phyloP scores from a whole-genome alignment of 2,797 vertebrate genomes.

The Malurus splendens region DNA sequence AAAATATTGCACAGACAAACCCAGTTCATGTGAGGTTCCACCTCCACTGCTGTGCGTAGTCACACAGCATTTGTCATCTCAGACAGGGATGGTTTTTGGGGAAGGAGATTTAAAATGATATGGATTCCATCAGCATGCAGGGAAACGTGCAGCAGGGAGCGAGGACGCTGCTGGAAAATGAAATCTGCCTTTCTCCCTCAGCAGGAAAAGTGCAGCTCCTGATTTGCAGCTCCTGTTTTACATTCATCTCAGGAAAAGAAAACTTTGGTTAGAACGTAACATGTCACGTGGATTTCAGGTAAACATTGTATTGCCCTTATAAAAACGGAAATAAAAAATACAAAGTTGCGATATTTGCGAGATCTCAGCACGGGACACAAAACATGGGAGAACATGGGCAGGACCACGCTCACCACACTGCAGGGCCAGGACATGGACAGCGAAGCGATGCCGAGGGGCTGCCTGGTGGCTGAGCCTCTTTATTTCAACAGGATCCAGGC shows the following conservation, averaged over 20 bases:
- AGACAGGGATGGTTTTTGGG: neutral
- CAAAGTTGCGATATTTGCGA: neutral
- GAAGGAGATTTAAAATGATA: neutral
- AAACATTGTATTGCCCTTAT: neutral
- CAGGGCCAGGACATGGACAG: neutral
- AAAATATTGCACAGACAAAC: conserved; percentile 39
- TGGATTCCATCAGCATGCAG: neutral
- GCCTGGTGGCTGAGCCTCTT: neutral
- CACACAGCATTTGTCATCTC: neutral
- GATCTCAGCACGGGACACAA: neutral
- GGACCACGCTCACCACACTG: neutral
- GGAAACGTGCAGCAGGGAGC: neutral
- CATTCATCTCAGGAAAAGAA: neutral
- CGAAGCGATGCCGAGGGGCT: neutral
- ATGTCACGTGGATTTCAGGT: rapidly evolving
- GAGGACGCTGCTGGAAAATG: neutral
- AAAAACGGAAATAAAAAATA: neutral
- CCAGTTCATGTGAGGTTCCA: neutral
- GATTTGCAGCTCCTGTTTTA: neutral
- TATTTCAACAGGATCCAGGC: neutral
- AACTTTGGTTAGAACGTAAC: conserved; percentile 16
- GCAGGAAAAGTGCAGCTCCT: neutral
- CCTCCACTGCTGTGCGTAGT: neutral
- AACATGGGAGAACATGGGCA: neutral
- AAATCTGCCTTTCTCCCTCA: neutral